Conservation (phyloP, 2,888 invertebrate genomes). For the Drosophila algonquin region DNA sequence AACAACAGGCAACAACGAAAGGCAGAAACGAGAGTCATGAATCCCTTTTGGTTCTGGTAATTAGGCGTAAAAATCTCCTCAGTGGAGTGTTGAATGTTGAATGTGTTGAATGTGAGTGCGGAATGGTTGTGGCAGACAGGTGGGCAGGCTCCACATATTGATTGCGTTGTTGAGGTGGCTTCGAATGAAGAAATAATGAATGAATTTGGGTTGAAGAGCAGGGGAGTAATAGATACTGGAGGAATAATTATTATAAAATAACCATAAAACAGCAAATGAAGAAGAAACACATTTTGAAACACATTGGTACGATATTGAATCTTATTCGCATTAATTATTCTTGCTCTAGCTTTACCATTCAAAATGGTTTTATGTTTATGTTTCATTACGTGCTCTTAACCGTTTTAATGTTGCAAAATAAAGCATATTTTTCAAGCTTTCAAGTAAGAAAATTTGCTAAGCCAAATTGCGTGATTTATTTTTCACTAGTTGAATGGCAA, state of each 20-base stretch:
- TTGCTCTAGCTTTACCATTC: neutral
- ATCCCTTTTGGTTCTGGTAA: conserved; percentile 51
- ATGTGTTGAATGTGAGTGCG: conserved; percentile 49
- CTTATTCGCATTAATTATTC: neutral
- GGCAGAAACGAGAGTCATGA: neutral
- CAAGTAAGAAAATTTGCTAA: no score
- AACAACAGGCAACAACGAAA: conserved; percentile 8
- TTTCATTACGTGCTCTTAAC: neutral
- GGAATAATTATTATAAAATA: neutral
- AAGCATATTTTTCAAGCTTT: neutral
- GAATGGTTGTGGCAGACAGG: neutral
- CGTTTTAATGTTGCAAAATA: neutral
- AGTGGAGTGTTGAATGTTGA: conserved; percentile 48
- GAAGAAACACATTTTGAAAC: no score
- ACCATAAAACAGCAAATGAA: neutral
- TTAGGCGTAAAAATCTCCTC: conserved; percentile 72
- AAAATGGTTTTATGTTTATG: no score
- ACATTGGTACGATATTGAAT: no score
- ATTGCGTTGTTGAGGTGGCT: neutral
- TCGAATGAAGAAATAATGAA: conserved; percentile 1
- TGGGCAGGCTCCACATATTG: neutral
- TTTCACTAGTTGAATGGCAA: neutral
- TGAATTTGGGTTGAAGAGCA: neutral
- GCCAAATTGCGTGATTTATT: neutral
- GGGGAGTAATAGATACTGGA: neutral